Base-by-base conservation (phyloP, 37 sponge, comb jelly and placozoan species). In the Ianthella basta region DNA sequence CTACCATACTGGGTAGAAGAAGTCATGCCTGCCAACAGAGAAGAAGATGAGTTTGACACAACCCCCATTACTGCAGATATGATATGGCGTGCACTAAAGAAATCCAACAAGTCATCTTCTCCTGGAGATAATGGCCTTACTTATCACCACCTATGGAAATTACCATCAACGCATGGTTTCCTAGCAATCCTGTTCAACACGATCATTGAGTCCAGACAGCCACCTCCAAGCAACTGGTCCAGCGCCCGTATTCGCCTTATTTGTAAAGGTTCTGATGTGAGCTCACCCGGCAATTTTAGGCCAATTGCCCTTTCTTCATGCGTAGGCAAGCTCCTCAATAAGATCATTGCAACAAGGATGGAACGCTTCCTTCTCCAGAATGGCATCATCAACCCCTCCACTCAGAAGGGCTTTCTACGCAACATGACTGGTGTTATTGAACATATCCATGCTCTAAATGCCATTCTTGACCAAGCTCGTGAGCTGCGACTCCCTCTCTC, bases 391-490 rank as follows among this genome's bases (percentile, higher is more conserved):
- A 67, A 86, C 25, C 60, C 44, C 0, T 36, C 29, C 2, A 34
- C 57, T 16, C 84, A 84, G 74, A 84, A 84, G 27, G 84, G 84
- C 57, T 84, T 84, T 70, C 34, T 84, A 10, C 13, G 35, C 8
- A 59, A 35, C 0, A 65, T 72, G 4, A 70, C 69, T 70, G 84
- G 84, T 25, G 6, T 36, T 35, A 50, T 88, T 55, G 88, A 88
- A 32, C 88, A 88, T 40, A 83, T 79, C 38, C 77, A 75, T 83
- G 54, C 88, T 16, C 0, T 78, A 20, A 25, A 14, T 23, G 33
- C 88, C 67, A 79, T 88, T 55, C 0, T 88, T 12, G 24, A 66
- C n/a, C 83, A 88, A 55, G 88, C 88, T 38, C 19, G 73, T 1
- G 72, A 72, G 6, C 61, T 78, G 30, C 27, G 41, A 8, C 41